These are phyloP conservation scores for Cepaea nemoralis DNA, from an alignment of 1,140 invertebrate species.

Conservation along the genomic window DNA sequence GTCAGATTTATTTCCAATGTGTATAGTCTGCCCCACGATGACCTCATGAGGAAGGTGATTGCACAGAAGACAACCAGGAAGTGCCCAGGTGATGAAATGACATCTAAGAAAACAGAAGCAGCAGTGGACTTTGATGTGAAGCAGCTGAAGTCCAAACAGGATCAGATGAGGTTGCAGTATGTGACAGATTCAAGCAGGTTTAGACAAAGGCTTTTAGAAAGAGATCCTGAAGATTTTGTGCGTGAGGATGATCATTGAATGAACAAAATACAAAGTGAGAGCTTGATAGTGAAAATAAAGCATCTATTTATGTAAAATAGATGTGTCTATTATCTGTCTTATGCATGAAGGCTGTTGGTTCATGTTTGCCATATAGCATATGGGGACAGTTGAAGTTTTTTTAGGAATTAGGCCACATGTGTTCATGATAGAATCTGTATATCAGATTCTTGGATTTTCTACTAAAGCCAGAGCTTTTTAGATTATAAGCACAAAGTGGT, in stretches of 20 bases:
- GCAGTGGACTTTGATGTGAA: not conserved
- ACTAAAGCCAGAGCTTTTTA: too few relatives aligned
- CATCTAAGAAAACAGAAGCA: not conserved
- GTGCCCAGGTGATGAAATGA: not conserved
- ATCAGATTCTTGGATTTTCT: too few relatives aligned
- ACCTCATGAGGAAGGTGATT: conserved; percentile 23
- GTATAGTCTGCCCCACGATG: conserved; percentile 17
- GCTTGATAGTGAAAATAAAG: too few relatives aligned
- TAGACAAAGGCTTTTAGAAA: conserved; percentile 1
- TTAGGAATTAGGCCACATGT: too few relatives aligned
- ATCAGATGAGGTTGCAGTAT: not conserved
- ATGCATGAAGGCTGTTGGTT: too few relatives aligned
- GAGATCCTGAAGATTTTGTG: not conserved
- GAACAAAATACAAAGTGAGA: too few relatives aligned
- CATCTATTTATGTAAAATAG: too few relatives aligned
- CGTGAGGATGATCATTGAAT: not conserved
- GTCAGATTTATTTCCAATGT: conserved; percentile 19
- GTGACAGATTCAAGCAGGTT: not conserved
- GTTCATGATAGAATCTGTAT: too few relatives aligned
- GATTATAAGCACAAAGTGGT: too few relatives aligned
- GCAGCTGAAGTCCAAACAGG: not conserved
- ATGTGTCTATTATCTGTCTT: too few relatives aligned
- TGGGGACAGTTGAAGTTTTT: too few relatives aligned
- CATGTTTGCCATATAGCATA: too few relatives aligned
- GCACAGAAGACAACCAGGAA: conserved; percentile 12